Conservation (phyloP, 2,797 vertebrate species). For the Lacerta agilis region DNA sequence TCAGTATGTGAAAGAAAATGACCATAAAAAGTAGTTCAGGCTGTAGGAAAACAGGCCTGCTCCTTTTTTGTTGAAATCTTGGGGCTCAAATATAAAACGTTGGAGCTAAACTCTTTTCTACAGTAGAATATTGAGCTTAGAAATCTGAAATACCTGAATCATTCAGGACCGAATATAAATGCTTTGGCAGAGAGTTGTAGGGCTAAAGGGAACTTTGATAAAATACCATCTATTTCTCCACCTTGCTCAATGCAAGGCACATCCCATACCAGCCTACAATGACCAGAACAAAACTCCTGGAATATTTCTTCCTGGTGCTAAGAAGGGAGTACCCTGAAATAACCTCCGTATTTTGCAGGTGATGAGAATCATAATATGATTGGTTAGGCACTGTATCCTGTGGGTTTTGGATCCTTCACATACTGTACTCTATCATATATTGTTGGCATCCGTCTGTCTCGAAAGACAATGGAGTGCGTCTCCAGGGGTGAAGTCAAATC, state of each 20-base stretch:
- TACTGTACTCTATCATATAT: not conserved
- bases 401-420: not conserved
- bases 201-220: not conserved
- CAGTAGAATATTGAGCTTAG: not conserved
- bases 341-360: not conserved
- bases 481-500: too few species aligned
- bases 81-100: not conserved
- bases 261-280: not conserved
- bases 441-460: too few species aligned
- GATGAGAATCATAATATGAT: not conserved
- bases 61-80: not conserved
- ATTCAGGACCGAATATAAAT: not conserved
- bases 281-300: not conserved
- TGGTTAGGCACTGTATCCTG: not conserved
- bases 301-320: not conserved
- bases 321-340: not conserved
- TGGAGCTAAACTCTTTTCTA: not conserved
- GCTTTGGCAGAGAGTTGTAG: not conserved
- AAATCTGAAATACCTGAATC: not conserved
- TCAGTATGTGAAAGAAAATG: not conserved
- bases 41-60: not conserved
- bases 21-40: not conserved
- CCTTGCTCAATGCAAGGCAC: not conserved
- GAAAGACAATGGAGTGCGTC: too few species aligned
- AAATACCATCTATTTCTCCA: not conserved